phyloP scores from a whole-genome alignment of 2,113 vertebrate species.

The Microcebus lehilahytsara region DNA sequence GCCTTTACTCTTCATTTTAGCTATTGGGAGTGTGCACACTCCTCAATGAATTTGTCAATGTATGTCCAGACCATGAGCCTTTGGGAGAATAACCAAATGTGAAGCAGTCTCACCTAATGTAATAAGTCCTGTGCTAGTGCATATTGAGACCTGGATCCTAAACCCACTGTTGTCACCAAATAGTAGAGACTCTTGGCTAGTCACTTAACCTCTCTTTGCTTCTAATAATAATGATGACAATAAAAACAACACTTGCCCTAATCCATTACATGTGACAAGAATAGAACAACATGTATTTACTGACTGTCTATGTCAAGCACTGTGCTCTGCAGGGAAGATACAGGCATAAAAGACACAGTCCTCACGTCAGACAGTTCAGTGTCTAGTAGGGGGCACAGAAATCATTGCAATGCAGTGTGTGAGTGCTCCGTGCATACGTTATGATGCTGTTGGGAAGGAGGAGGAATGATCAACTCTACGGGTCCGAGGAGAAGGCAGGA shows the following conservation, averaged over 20 bases:
- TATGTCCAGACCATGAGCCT: neutral
- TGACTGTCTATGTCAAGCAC: neutral
- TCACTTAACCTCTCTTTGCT: neutral
- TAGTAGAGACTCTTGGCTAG: neutral
- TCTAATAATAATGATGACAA: neutral
- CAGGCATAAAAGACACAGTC: neutral
- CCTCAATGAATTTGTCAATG: neutral
- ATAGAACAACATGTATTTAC: neutral
- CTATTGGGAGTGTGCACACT: neutral
- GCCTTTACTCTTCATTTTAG: neutral
- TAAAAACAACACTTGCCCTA: neutral
- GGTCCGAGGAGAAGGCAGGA: neutral
- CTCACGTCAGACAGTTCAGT: neutral
- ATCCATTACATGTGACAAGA: neutral
- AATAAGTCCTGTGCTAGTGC: neutral
- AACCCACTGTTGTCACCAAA: neutral
- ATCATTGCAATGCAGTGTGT: too few species aligned
- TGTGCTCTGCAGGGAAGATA: neutral
- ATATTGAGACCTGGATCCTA: neutral
- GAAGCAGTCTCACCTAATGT: neutral
- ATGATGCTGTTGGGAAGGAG: neutral
- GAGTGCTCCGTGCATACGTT: neutral
- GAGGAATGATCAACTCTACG: neutral
- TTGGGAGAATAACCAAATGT: neutral
- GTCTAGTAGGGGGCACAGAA: neutral